Base-by-base conservation (phyloP, 1,140 invertebrate species). In the Sinonovacula constricta region DNA sequence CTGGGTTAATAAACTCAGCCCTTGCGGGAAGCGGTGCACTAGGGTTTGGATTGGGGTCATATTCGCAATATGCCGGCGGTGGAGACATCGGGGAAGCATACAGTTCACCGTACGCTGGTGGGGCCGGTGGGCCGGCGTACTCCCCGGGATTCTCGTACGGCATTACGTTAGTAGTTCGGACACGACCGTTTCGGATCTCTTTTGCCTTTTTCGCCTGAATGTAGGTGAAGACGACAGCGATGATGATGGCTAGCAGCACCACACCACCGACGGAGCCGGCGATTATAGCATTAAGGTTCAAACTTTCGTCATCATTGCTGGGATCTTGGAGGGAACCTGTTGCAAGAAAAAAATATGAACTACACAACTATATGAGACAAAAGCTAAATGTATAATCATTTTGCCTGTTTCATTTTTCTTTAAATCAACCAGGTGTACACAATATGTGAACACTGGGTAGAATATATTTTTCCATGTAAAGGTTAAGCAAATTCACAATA, bases 81-180 rank as follows among this genome's bases (percentile, higher is more conserved):
- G 72, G 72, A 1, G 72, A 76, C 62, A 76, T 57, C 22, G 72
- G 62, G 1, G 72, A 76, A 0, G 72, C 54, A 54, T 66, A 76
- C 3, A 67, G 56, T 14, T 76, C 72, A 2, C 72, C 72, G 33
- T 76, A 76, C 15, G 72, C 72, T n/a, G 72, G 72, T 10, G 72
- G 72, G 10, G 72, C 72, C 2, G 71, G 71, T 3, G 53, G 56
- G 22, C 60, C 71, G 0, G 67, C 33, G 33, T 65, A 53, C 24
- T 28, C 65, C 72, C 72, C 63, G 0, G n/a, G 59, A 28, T 59
- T 36, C 2, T 30, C 31, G 2, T 45, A 54, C 3, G 63, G 62
- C 2, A 26, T 33, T 7, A 76, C 53, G 18, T 26, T 30, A 33
- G 33, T 24, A 2, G 49, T 28, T 1, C 30, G 10, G 22, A 51